phyloP scores from a whole-genome alignment of 2,888 invertebrate species.

The Eupeodes luniger region DNA sequence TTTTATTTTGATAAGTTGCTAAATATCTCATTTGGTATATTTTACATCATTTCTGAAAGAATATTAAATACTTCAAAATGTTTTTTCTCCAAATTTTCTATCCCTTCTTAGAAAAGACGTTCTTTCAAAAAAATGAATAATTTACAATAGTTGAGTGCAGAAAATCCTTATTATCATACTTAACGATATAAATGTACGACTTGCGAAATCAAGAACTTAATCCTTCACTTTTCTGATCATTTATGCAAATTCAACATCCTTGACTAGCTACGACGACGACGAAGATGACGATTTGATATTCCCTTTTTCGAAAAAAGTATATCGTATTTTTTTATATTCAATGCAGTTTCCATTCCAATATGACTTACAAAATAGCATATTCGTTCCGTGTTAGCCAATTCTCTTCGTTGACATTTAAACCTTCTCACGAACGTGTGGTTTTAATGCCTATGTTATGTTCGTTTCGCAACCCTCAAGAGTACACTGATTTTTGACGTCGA shows the following conservation, averaged over 20 bases:
- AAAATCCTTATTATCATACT: too few relatives aligned
- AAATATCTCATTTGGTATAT: too few relatives aligned
- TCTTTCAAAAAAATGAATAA: too few relatives aligned
- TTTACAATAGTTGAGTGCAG: too few relatives aligned
- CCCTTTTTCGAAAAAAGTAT: not conserved
- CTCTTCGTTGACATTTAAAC: constrained; percentile 49
- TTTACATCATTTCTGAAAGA: too few relatives aligned
- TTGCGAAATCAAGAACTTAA: too few relatives aligned
- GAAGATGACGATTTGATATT: not conserved
- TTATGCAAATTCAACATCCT: not conserved
- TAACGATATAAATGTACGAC: not conserved
- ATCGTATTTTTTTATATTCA: not conserved
- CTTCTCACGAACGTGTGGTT: constrained; percentile 23
- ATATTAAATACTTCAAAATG: too few relatives aligned
- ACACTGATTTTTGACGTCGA: constrained; percentile 43
- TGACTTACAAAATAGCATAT: not conserved
- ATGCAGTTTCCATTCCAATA: not conserved
- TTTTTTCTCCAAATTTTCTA: too few relatives aligned
- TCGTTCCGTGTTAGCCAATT: constrained; percentile 8
- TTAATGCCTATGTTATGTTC: not conserved
- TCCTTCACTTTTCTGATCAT: too few relatives aligned
- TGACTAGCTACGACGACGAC: not conserved
- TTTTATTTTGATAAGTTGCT: too few relatives aligned
- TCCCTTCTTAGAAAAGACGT: too few relatives aligned
- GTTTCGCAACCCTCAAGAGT: not conserved